Percentiles rank a stretch among this genome's conserved stretches.
Evolutionary conservation across 2,113 vertebrate species (phyloP).

Genomic region (Pseudopodoces humilis): DNA sequence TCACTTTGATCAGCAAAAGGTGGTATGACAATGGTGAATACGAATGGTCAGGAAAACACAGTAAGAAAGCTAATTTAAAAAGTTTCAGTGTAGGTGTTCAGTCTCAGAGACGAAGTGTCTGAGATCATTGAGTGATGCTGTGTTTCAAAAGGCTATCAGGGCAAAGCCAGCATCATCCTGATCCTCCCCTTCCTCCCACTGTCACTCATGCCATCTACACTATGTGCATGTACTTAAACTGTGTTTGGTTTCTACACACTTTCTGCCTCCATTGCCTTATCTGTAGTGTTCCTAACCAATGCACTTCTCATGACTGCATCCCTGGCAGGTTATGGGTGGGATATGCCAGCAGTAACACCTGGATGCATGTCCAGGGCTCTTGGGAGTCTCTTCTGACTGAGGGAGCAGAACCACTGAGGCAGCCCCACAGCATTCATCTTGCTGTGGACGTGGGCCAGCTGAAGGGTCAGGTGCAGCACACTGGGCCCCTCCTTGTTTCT

Average conservation of each 20-base stretch:
- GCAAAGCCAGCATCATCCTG: not conserved
- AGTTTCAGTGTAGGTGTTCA: not conserved
- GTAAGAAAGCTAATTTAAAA: not conserved
- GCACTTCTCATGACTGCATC: not conserved
- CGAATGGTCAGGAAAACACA: not conserved
- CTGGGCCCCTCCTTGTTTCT: conserved; percentile 8
- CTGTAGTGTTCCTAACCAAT: not conserved
- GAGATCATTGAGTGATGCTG: not conserved
- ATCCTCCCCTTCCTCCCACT: not conserved
- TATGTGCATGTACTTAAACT: not conserved
- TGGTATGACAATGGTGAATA: not conserved
- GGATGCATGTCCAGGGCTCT: not conserved
- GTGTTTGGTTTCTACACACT: not conserved
- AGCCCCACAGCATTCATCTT: not conserved
- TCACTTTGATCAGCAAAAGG: not conserved
- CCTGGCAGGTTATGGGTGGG: not conserved
- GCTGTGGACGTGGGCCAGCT: not conserved
- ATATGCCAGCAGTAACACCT: not conserved
- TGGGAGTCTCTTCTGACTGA: not conserved
- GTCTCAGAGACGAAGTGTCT: not conserved
- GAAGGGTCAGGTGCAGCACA: not conserved
- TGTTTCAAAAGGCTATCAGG: not conserved
- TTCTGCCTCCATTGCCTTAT: not conserved
- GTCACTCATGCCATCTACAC: not conserved
- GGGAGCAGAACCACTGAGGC: not conserved